These are phyloP conservation scores for Typhlichthys eigenmanni DNA, from an alignment of 2,797 vertebrate species.

Conservation along the genomic window DNA sequence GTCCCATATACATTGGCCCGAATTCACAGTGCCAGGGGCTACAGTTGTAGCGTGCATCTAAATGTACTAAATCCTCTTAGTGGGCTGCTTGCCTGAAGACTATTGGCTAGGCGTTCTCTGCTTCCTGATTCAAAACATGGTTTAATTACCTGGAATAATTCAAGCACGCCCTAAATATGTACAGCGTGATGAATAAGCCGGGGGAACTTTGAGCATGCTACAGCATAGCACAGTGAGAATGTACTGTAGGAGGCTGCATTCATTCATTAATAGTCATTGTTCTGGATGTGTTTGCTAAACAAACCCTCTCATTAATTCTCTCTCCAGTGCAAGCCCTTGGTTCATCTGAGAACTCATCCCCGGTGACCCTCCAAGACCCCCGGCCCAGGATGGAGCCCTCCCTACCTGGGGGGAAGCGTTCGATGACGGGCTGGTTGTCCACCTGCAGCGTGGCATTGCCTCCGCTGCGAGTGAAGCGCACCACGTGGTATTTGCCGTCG, in stretches of 20 bases:
- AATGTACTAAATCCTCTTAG: slow-evolving; percentile 37
- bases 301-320: slow-evolving; percentile 23
- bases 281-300: slow-evolving; percentile 2
- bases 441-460: slow-evolving; percentile 93
- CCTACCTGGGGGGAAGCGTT: slow-evolving; percentile 92
- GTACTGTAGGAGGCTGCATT: slow-evolving; percentile 6
- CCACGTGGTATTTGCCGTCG: slow-evolving; percentile 94
- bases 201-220: slow-evolving; percentile 13
- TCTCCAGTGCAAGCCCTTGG: slow-evolving; percentile 47
- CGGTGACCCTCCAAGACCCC: slow-evolving; percentile 3
- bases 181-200: slow-evolving; percentile 42
- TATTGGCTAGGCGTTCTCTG: slow-evolving; percentile 26
- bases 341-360: slow-evolving; percentile 6
- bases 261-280: slow-evolving; percentile 11
- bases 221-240: slow-evolving; percentile 8
- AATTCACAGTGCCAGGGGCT: slow-evolving; percentile 40
- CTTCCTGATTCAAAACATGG: slow-evolving; percentile 36
- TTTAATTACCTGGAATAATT: slow-evolving; percentile 53
- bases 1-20: slow-evolving; percentile 28
- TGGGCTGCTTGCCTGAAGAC: slow-evolving; percentile 44
- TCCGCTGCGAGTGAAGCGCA: slow-evolving; percentile 91
- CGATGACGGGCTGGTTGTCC: slow-evolving; percentile 93
- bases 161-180: slow-evolving; percentile 42
- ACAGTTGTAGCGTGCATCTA: slow-evolving; percentile 20
- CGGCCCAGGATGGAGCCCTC: not conserved